Evolutionary conservation across 1,140 invertebrate species (phyloP), one percentile per base, ranked within the genome.

Genomic region (Drosophila busckii): DNA sequence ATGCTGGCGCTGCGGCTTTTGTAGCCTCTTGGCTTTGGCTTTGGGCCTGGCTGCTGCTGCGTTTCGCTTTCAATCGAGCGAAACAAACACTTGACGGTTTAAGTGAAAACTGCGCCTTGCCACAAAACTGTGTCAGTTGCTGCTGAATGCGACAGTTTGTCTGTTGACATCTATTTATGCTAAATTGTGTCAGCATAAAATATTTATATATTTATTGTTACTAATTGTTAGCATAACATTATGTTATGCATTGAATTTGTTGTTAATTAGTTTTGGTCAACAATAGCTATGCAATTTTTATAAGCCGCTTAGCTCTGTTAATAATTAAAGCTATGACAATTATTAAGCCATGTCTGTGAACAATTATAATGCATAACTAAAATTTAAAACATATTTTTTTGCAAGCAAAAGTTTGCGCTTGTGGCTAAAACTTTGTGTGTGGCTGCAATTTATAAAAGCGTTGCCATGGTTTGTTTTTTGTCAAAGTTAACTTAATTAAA

Each of bases 1-100:
- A 82, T 80, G 75, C 40, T 70, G 75, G 53, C 55, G 76, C 55
- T 75, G 69, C 73, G 73, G 73, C 52, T 66, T 44, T 50, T 38
- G 58, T 20, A 4, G n/a, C n/a, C n/a, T n/a, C n/a, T n/a, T n/a
- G n/a, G n/a, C n/a, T n/a, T n/a, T n/a, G n/a, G n/a, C n/a, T n/a
- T n/a, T n/a, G n/a, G n/a, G n/a, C n/a, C n/a, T n/a, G n/a, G n/a
- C n/a, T n/a, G n/a, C n/a, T n/a, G n/a, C 37, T 55, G 26, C 50
- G 52, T 48, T 48, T 62, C 53, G 28, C 44, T 75, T 73, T 80
- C 64, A 73, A 64, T 63, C 53, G 44, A 23, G 63, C 54, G 63
- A 53, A 63, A 38, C 26, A 40, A 52, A 20, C 44, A 40, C 60
- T 63, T 55, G 50, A 59, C 19, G 56, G 45, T 22, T 8, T 28